These are phyloP conservation scores for Protophormia terraenovae DNA, from an alignment of 2,888 invertebrate species.

Conservation along the genomic window DNA sequence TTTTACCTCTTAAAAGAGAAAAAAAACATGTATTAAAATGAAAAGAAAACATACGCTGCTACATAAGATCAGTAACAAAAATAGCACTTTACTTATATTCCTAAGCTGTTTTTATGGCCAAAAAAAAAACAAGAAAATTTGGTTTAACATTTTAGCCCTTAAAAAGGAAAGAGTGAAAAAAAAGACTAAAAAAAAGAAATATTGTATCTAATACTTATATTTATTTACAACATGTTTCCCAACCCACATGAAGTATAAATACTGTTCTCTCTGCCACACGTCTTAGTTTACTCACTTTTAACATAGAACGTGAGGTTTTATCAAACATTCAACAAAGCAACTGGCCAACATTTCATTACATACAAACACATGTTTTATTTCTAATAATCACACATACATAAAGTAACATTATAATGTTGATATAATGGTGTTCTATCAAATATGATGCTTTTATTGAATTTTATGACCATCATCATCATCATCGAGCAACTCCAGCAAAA, in stretches of 20 bases:
- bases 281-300: conserved; percentile 53
- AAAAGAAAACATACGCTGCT: not conserved
- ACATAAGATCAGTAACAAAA: not conserved
- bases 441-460: conserved; percentile 69
- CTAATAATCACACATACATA: not conserved
- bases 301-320: conserved; percentile 64
- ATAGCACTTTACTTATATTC: conserved; percentile 22
- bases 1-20: conserved; percentile 8
- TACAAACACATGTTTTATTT: conserved; percentile 3
- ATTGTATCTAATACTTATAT: conserved; percentile 28
- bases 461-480: conserved; percentile 61
- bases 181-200: conserved; percentile 22
- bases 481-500: conserved; percentile 23
- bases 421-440: conserved; percentile 66
- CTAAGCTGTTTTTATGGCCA: conserved; percentile 25
- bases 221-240: conserved; percentile 54
- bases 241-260: conserved; percentile 47
- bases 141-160: conserved; percentile 23
- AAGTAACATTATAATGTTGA: conserved; percentile 45
- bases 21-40: not conserved
- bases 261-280: conserved; percentile 27
- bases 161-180: not conserved
- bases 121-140: conserved; percentile 4
- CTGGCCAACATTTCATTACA: conserved; percentile 22
- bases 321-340: conserved; percentile 43